Base-by-base conservation (phyloP, 2,113 vertebrate species). In the Bubo bubo region DNA sequence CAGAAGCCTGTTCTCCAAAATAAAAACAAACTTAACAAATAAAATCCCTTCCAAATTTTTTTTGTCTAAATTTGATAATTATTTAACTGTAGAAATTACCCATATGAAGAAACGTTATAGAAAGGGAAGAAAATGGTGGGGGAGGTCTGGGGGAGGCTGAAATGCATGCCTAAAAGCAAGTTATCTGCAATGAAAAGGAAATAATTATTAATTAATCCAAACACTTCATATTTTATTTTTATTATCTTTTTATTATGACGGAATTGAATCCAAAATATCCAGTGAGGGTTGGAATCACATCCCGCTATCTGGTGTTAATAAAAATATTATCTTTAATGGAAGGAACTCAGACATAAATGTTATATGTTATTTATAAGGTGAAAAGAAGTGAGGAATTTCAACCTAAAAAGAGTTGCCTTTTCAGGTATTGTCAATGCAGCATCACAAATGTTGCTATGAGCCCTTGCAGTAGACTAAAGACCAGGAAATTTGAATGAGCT, bases 251-350 rank as follows among this genome's bases (percentile, higher is more conserved):
- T 71, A 79, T 75, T 32, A 74, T 20, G n/a, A 12, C 10, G 56
- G 4, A 97, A 95, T 90, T 94, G 89, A 96, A 93, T 90, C 45
- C 47, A 96, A 93, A 97, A 82, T 84, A 79, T 76, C 66, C 75
- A 91, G 37, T 41, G 47, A 35, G 53, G n/a, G 35, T 3, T 85
- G 59, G 67, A 95, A 59, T 49, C 34, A 53, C 10, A 75, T 79
- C 73, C 60, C 55, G 55, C 28, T n/a, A 58, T 43, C 45, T 86
- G 5, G 12, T 95, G 41, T 56, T 91, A 74, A 76, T 47, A 64
- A 67, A 93, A 45, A 37, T 24, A 88, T 26, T 89, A 47, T 39
- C 21, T 68, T 41, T 59, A 86, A 28, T 41, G 62, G 68, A 76
- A 83, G 9, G 60, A 89, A 71, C 79, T 71, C 50, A 47, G 86